Evolutionary conservation across 2,797 vertebrate genomes (phyloP).

Genomic region (Semotilus atromaculatus): DNA sequence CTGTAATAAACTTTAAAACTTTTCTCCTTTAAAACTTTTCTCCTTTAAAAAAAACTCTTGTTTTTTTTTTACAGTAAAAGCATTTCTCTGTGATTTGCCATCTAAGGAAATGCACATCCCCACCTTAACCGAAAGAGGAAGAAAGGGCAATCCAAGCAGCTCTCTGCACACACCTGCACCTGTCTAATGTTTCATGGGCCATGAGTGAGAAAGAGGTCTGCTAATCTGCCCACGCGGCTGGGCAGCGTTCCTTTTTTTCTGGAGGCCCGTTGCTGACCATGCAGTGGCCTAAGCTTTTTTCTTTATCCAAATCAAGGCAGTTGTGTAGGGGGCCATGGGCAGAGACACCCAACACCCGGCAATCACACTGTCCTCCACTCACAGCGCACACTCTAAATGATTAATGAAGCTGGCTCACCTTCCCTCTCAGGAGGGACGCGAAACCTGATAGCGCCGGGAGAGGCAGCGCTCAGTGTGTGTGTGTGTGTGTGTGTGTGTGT

Average conservation of each 20-base stretch:
- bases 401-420: slow-evolving; percentile 66
- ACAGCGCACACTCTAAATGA: slow-evolving; percentile 66
- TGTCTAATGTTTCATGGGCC: slow-evolving; percentile 55
- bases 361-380: slow-evolving; percentile 66
- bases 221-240: slow-evolving; percentile 47
- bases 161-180: slow-evolving; percentile 55
- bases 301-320: slow-evolving; percentile 64
- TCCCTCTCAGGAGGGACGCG: slow-evolving; percentile 65
- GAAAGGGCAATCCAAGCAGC: slow-evolving; percentile 31
- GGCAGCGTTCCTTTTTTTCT: slow-evolving; percentile 33
- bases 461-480: slow-evolving; percentile 44
- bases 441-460: slow-evolving; percentile 60
- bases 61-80: neutral
- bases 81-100: slow-evolving; percentile 29
- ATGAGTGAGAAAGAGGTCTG: slow-evolving; percentile 39
- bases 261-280: slow-evolving; percentile 52
- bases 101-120: slow-evolving; percentile 25
- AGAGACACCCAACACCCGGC: slow-evolving; percentile 62
- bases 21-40: neutral
- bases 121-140: slow-evolving; percentile 41
- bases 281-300: slow-evolving; percentile 53
- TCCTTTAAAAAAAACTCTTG: neutral
- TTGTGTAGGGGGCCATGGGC: slow-evolving; percentile 59
- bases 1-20: neutral
- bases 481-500: slow-evolving; percentile 32